Conservation (phyloP, 1,140 invertebrate species). For the Drosophila littoralis region DNA sequence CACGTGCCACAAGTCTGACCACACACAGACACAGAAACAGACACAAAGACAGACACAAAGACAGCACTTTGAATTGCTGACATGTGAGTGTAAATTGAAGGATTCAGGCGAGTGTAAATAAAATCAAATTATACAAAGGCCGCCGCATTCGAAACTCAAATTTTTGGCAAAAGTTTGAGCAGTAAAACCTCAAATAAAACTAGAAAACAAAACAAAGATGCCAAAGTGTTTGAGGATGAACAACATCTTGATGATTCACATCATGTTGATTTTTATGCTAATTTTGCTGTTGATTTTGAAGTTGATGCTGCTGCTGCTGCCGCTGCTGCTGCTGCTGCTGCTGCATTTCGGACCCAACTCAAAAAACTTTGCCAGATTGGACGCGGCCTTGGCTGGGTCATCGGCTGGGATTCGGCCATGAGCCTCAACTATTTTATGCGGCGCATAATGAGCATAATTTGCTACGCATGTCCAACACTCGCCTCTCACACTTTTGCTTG, state of each 20-base stretch:
- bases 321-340: no score
- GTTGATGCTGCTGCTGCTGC: background rate
- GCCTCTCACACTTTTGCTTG: background rate
- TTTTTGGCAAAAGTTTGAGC: slow-evolving; percentile 27
- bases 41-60: slow-evolving; percentile 2
- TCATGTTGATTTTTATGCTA: background rate
- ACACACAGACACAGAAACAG: slow-evolving; percentile 9
- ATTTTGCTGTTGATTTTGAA: slow-evolving; percentile 5
- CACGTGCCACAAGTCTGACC: slow-evolving; percentile 50
- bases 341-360: slow-evolving; percentile 37
- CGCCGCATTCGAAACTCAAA: slow-evolving; percentile 20
- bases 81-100: slow-evolving; percentile 49
- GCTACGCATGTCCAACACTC: slow-evolving; percentile 10
- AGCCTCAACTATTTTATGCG: slow-evolving; percentile 43
- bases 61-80: slow-evolving; percentile 27
- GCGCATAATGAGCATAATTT: slow-evolving; percentile 51
- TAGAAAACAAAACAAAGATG: slow-evolving; percentile 30
- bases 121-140: slow-evolving; percentile 51
- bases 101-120: slow-evolving; percentile 40
- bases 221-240: slow-evolving; percentile 2
- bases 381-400: background rate
- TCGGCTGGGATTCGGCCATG: slow-evolving; percentile 6
- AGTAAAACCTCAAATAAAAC: slow-evolving; percentile 25
- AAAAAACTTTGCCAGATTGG: slow-evolving; percentile 34
- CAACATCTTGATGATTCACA: slow-evolving; percentile 3